These are phyloP conservation scores for Xenopus petersii DNA, from an alignment of 2,797 vertebrate species.

Conservation along the genomic window DNA sequence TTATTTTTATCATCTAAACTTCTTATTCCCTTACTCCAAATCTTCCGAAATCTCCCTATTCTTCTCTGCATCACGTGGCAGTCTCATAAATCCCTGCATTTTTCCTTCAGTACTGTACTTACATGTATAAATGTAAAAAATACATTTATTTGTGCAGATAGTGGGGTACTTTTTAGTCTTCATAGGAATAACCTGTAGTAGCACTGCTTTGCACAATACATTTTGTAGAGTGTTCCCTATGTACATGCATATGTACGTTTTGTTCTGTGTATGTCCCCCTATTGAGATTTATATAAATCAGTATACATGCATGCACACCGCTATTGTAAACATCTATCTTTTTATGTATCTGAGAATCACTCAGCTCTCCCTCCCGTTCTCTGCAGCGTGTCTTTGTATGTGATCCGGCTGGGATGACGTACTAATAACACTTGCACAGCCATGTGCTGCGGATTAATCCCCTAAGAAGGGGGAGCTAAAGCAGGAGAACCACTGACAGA, in stretches of 20 bases:
- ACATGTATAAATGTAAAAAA: too few species aligned
- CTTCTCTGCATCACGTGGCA: too few species aligned
- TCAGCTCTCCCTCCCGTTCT: background rate
- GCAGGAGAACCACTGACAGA: background rate
- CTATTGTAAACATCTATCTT: background rate
- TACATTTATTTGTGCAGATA: too few species aligned
- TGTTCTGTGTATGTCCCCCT: too few species aligned
- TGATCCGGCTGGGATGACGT: slow-evolving; percentile 30
- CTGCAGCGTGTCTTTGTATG: slow-evolving; percentile 25
- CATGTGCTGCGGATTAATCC: slow-evolving; percentile 33
- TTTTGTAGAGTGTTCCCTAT: background rate
- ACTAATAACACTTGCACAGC: slow-evolving; percentile 17
- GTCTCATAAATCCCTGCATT: too few species aligned
- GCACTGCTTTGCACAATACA: background rate
- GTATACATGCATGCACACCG: background rate
- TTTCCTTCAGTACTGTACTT: too few species aligned
- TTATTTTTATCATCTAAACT: too few species aligned
- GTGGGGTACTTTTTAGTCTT: too few species aligned
- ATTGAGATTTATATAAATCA: too few species aligned
- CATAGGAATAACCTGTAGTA: background rate
- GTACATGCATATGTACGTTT: background rate
- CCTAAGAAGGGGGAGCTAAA: background rate
- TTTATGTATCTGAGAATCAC: background rate
- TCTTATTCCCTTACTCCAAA: too few species aligned
- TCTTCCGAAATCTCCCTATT: too few species aligned